Evolutionary conservation across 2,113 vertebrate species (phyloP).

Genomic region (Phainopepla nitens): DNA sequence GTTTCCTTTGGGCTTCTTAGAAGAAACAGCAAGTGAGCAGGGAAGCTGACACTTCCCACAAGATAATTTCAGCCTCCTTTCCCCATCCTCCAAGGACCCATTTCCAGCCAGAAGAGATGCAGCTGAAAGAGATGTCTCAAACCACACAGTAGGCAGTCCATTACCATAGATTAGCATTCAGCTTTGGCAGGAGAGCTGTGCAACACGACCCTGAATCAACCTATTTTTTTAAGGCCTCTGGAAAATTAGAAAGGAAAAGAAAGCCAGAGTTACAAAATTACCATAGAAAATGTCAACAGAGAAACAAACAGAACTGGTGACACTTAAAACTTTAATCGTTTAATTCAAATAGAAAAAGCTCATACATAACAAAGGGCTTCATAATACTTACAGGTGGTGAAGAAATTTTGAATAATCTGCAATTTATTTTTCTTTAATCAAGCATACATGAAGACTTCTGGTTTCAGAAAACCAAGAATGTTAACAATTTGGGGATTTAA

Average conservation of each 20-base stretch:
- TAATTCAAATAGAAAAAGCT: not conserved
- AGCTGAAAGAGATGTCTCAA: not conserved
- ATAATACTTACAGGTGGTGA: not conserved
- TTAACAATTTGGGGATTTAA: not conserved
- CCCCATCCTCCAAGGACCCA: not conserved
- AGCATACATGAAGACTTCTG: not conserved
- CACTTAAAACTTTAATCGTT: not conserved
- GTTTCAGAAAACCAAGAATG: not conserved
- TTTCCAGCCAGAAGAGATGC: not conserved
- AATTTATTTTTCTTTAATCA: not conserved
- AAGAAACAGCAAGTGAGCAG: not conserved
- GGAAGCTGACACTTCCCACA: accelerated
- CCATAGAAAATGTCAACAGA: not conserved
- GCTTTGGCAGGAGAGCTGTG: not conserved
- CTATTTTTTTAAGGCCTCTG: not conserved
- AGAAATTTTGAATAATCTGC: not conserved
- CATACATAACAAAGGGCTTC: not conserved
- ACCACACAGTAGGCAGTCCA: not conserved
- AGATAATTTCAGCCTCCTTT: not conserved
- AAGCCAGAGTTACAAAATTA: not conserved
- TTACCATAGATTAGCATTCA: not conserved
- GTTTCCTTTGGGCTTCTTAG: not conserved
- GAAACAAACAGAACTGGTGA: not conserved
- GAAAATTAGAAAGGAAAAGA: not conserved
- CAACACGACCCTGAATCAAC: not conserved